phyloP scores from a whole-genome alignment of 2,888 invertebrate species.

The Eudemis profundana region DNA sequence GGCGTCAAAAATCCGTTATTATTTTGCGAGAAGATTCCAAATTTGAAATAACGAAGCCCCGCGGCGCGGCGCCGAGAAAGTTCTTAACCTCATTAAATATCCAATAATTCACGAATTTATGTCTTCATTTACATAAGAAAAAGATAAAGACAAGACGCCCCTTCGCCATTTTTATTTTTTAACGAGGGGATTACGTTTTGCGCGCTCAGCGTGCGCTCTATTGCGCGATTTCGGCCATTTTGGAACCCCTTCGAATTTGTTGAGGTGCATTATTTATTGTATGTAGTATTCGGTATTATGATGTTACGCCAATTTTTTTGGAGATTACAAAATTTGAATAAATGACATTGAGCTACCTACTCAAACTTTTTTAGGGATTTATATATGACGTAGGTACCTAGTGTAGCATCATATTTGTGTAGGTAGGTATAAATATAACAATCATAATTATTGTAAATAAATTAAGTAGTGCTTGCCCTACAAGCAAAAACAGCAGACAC shows the following conservation, averaged over 20 bases:
- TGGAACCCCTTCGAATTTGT: conserved; percentile 20
- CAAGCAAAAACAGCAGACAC: too few relatives aligned
- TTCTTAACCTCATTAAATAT: conserved; percentile 79
- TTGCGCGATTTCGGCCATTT: conserved; percentile 66
- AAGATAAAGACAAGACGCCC: conserved; percentile 82
- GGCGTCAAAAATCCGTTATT: conserved; percentile 53
- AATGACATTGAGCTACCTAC: too few relatives aligned
- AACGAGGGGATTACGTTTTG: conserved; percentile 73
- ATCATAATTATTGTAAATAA: too few relatives aligned
- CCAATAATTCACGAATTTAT: conserved; percentile 61
- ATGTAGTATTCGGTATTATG: conserved; percentile 11
- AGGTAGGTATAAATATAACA: too few relatives aligned
- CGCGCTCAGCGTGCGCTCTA: conserved; percentile 75
- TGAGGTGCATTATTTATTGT: conserved; percentile 21
- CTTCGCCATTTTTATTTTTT: conserved; percentile 76
- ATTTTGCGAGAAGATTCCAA: conserved; percentile 57
- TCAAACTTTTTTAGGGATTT: too few relatives aligned
- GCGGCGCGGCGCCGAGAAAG: conserved; percentile 68
- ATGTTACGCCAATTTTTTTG: conserved; percentile 1
- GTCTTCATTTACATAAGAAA: conserved; percentile 81
- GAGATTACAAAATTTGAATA: neutral
- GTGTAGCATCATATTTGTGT: too few relatives aligned
- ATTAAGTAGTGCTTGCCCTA: too few relatives aligned
- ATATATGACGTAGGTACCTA: too few relatives aligned
- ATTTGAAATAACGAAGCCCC: conserved; percentile 61